phyloP scores from a whole-genome alignment of 2,888 invertebrate genomes.

The Cotesia congregata region DNA sequence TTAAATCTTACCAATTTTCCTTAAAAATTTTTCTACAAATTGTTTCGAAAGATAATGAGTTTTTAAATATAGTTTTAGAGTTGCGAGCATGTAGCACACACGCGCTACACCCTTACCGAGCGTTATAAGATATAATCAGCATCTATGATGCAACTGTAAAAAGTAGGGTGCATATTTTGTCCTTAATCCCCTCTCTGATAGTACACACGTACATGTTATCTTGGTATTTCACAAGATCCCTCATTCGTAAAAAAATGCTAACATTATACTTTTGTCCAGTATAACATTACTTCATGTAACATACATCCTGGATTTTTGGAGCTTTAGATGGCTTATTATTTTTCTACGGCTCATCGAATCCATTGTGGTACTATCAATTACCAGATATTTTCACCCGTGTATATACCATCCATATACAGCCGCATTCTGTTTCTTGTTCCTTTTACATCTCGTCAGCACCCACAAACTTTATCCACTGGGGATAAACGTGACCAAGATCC shows the following conservation, averaged over 20 bases:
- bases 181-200: slow-evolving; percentile 26
- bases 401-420: slow-evolving; percentile 9
- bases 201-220: background rate
- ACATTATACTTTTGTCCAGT: slow-evolving; percentile 62
- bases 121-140: slow-evolving; percentile 18
- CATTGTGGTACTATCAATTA: slow-evolving; percentile 69
- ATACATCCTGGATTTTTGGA: slow-evolving; percentile 1
- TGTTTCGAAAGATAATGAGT: background rate
- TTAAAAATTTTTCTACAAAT: background rate
- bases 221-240: slow-evolving; percentile 4
- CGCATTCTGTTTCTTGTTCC: background rate
- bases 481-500: slow-evolving; percentile 67
- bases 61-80: slow-evolving; percentile 32
- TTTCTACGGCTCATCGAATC: slow-evolving; percentile 69
- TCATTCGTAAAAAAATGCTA: slow-evolving; percentile 48
- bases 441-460: slow-evolving; percentile 39
- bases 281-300: slow-evolving; percentile 53
- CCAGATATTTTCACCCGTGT: slow-evolving; percentile 58
- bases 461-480: slow-evolving; percentile 53
- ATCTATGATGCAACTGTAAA: slow-evolving; percentile 5
- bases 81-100: slow-evolving; percentile 4
- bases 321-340: slow-evolving; percentile 66
- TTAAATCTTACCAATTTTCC: background rate
- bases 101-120: background rate
- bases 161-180: slow-evolving; percentile 66